These are phyloP conservation scores for Myiozetetes cayanensis DNA, from an alignment of 2,113 vertebrate genomes.

Conservation along the genomic window DNA sequence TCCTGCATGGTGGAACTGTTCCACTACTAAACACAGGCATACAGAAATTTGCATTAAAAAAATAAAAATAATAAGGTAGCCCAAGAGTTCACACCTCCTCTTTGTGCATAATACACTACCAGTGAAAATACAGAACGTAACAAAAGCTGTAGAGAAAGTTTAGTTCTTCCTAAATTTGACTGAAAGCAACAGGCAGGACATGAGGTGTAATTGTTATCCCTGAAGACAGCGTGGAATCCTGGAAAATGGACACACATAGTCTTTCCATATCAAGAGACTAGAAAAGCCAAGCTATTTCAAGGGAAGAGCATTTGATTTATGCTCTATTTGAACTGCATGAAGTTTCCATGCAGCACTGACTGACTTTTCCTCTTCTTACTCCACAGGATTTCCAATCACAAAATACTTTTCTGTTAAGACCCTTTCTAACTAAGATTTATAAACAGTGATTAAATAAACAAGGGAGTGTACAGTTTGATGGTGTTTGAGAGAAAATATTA, in stretches of 20 bases:
- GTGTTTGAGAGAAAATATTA: not conserved
- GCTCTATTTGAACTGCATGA: not conserved
- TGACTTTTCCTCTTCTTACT: not conserved
- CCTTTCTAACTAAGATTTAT: not conserved
- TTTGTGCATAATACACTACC: not conserved
- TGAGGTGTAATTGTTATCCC: not conserved
- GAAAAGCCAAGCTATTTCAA: not conserved
- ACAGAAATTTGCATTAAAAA: not conserved
- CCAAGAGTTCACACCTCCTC: not conserved
- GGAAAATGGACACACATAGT: not conserved
- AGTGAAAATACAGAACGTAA: not conserved
- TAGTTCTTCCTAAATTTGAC: not conserved
- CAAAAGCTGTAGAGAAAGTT: not conserved
- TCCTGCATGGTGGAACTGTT: not conserved
- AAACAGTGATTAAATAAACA: not conserved
- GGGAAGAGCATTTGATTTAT: not conserved
- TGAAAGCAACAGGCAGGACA: not conserved
- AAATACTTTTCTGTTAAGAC: not conserved
- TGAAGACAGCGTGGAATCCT: not conserved
- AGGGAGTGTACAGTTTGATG: not conserved
- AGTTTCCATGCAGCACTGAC: not conserved
- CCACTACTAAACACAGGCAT: not conserved
- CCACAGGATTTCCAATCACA: not conserved
- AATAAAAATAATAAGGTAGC: not conserved
- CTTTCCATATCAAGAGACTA: rapidly evolving